Base-by-base conservation (phyloP, 2,113 vertebrate species). In the Cyanistes caeruleus region DNA sequence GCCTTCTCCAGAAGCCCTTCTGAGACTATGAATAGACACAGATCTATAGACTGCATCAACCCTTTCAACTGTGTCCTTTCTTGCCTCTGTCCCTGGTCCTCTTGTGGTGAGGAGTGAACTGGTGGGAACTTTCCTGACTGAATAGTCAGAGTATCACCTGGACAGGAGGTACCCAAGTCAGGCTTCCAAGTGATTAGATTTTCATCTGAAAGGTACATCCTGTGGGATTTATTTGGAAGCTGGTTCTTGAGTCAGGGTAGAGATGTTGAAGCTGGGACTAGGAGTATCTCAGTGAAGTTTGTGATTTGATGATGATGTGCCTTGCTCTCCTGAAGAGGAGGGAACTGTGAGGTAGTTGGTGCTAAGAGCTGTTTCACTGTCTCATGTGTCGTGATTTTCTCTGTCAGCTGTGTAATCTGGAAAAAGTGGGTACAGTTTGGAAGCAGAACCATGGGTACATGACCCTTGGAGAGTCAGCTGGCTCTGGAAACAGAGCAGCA, bases 381-480 rank as follows among this genome's bases (percentile, higher is more conserved):
- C 9, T 78, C 28, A 20, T 8, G 8, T 44, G 31, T 52, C 76
- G 28, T 62, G 22, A 25, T 76, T 86, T 95, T 69, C 37, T 63
- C 14, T 59, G 27, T 21, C 74, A 87, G 18, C 22, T 65, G 9
- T 23, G 20, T 69, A 79, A 73, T 33, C 9, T 52, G 25, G 23
- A 68, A 96, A 74, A 72, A 33, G 2, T 15, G 14, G 4, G 7
- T 39, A 23, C 27, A 64, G 14, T 59, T 7, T 74, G 28, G 5
- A 20, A n/a, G 48, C 10, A 60, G 43, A 78, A 69, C 9, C 18
- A 41, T 0, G 3, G 8, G 11, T 39, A 25, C 12, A 1, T 3
- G 9, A 90, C 5, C 19, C 70, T 44, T 56, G n/a, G 17, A 74
- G n/a, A 30, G 14, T 43, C 23, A 75, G 5, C 30, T 92, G 33